Evolutionary conservation across 2,113 vertebrate genomes (phyloP).

Genomic region (Ammospiza nelsoni): DNA sequence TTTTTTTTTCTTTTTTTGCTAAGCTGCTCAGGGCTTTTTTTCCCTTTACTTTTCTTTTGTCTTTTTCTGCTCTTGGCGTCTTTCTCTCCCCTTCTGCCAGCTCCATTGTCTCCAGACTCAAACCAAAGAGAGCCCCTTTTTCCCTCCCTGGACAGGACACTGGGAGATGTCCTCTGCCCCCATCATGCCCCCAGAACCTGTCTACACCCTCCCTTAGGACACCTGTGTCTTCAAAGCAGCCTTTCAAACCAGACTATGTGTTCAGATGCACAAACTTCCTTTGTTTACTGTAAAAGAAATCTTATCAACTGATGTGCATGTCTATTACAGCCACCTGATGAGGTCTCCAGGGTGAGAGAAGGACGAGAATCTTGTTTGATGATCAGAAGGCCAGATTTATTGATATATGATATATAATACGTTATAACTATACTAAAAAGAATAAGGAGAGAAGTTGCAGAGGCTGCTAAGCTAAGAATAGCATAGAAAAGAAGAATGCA

Average conservation of each 20-base stretch:
- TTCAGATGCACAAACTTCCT: neutral
- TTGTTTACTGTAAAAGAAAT: neutral
- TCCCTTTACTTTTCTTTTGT: neutral
- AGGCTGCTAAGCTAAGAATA: too few species aligned
- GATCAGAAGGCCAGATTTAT: too few species aligned
- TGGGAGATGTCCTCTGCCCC: neutral
- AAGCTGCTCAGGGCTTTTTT: neutral
- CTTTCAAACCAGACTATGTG: neutral
- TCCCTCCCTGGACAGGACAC: neutral
- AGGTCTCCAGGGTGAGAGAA: too few species aligned
- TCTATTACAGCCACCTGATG: neutral
- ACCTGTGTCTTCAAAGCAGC: neutral
- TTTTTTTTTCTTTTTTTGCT: neutral
- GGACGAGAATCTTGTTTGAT: too few species aligned
- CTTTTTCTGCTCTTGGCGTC: neutral
- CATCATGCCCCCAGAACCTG: neutral
- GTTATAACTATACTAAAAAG: too few species aligned
- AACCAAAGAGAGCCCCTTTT: neutral
- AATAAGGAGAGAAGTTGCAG: too few species aligned
- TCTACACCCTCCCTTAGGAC: neutral
- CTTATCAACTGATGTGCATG: neutral
- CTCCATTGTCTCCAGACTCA: neutral
- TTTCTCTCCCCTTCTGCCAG: neutral
- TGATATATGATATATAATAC: too few species aligned
- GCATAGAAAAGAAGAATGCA: too few species aligned